Evolutionary conservation across 2,113 vertebrate species (phyloP).

Genomic region (Ranitomeya imitator): DNA sequence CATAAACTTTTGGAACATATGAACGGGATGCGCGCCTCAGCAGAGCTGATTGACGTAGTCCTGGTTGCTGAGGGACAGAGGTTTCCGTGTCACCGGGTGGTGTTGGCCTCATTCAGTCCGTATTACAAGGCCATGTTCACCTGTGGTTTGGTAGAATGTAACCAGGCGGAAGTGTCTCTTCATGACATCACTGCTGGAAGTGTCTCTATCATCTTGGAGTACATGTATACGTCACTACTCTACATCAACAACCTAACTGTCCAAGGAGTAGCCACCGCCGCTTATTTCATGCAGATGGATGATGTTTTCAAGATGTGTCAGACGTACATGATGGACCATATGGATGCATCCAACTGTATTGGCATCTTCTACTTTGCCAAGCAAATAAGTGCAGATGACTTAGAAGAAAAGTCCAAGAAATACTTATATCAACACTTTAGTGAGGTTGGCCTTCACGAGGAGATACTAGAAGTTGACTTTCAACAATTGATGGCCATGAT

Average conservation of each 20-base stretch:
- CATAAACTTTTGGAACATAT: constrained; percentile 80
- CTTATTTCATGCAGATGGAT: constrained; percentile 94
- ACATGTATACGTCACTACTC: constrained; percentile 87
- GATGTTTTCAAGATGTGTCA: constrained; percentile 84
- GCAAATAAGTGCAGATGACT: constrained; percentile 88
- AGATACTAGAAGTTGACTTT: constrained; percentile 87
- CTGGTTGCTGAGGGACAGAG: constrained; percentile 85
- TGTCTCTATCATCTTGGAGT: constrained; percentile 79
- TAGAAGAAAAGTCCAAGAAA: constrained; percentile 81
- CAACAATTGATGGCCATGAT: constrained; percentile 85
- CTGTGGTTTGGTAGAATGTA: constrained; percentile 88
- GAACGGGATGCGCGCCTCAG: constrained; percentile 81
- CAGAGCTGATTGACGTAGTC: constrained; percentile 86
- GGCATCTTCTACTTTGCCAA: constrained; percentile 91
- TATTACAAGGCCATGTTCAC: constrained; percentile 97
- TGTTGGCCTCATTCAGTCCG: constrained; percentile 92
- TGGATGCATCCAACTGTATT: constrained; percentile 93
- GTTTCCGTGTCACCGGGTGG: constrained; percentile 89
- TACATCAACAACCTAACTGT: constrained; percentile 80
- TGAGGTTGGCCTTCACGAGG: constrained; percentile 88
- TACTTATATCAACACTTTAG: constrained; percentile 89
- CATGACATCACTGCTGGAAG: constrained; percentile 84
- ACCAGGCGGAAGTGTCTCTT: constrained; percentile 80
- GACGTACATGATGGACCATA: constrained; percentile 89
- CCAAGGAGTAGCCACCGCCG: constrained; percentile 85